Conservation (phyloP, 2,888 invertebrate genomes). For the Aricia artaxerxes region DNA sequence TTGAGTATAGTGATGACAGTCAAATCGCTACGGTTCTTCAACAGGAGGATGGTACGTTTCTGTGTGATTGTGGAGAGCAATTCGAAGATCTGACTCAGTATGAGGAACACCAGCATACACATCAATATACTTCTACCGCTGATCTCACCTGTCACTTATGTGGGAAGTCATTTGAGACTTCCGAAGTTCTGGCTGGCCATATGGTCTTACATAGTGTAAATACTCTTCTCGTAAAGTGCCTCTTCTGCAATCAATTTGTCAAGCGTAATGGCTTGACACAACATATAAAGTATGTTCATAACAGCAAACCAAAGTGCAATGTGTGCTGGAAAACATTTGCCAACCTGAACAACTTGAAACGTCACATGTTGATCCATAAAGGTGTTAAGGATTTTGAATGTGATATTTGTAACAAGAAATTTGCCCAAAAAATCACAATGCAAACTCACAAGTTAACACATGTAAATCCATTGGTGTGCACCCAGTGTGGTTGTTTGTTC, state of each 20-base stretch:
- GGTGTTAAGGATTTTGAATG: conserved; percentile 72
- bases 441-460: conserved; percentile 73
- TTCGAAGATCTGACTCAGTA: conserved; percentile 67
- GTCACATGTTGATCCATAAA: conserved; percentile 75
- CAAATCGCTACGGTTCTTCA: conserved; percentile 67
- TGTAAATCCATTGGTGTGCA: conserved; percentile 61
- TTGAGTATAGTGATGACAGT: conserved; percentile 71
- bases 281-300: conserved; percentile 74
- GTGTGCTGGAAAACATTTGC: conserved; percentile 73
- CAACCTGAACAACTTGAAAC: conserved; percentile 72
- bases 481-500: conserved; percentile 63
- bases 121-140: conserved; percentile 50
- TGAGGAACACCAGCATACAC: conserved; percentile 68
- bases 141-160: conserved; percentile 69
- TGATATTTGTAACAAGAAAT: conserved; percentile 70
- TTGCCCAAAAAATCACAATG: conserved; percentile 76
- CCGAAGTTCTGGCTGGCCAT: conserved; percentile 70
- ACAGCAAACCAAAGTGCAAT: conserved; percentile 66
- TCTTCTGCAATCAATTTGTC: conserved; percentile 66
- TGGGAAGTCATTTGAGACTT: conserved; percentile 72
- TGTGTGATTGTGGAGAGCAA: conserved; percentile 72
- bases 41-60: conserved; percentile 66
- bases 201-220: conserved; percentile 66
- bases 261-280: conserved; percentile 67
- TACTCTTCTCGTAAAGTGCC: conserved; percentile 61